Conservation (phyloP, 2,888 invertebrate genomes). For the Petrolisthes cinctipes region DNA sequence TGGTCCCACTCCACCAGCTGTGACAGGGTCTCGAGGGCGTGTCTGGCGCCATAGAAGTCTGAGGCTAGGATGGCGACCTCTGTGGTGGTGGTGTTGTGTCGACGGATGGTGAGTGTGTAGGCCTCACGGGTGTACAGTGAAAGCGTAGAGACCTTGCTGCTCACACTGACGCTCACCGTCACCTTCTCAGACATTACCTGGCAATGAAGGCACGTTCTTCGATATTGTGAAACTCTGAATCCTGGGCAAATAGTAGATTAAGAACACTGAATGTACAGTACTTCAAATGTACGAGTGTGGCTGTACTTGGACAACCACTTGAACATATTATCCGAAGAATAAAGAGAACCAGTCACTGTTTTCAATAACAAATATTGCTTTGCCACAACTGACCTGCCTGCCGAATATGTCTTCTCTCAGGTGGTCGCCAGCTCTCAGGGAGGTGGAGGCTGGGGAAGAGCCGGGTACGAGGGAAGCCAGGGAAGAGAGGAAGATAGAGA, state of each 20-base stretch:
- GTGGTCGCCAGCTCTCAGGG: not conserved
- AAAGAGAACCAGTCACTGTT: too few relatives aligned
- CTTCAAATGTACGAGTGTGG: not conserved
- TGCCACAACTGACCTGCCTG: constrained; percentile 4
- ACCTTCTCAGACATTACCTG: constrained; percentile 20
- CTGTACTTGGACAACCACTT: too few relatives aligned
- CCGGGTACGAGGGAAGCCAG: not conserved
- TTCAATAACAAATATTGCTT: not conserved
- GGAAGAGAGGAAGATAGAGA: constrained; percentile 21
- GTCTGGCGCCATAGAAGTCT: constrained; percentile 79
- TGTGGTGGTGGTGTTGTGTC: constrained; percentile 3
- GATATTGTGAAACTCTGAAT: too few relatives aligned
- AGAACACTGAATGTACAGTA: not conserved
- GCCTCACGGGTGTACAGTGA: constrained; percentile 37
- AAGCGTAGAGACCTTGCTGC: constrained; percentile 20
- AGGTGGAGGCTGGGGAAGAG: not conserved
- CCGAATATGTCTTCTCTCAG: not conserved
- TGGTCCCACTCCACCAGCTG: constrained; percentile 76
- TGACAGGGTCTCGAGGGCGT: constrained; percentile 80
- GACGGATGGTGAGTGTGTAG: constrained; percentile 39
- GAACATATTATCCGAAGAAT: too few relatives aligned
- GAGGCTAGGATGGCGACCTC: constrained; percentile 26
- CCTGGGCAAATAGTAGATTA: not conserved
- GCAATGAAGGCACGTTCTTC: not conserved
- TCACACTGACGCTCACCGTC: constrained; percentile 8